These are phyloP conservation scores for Nannospalax galili DNA, from an alignment of 2,113 vertebrate genomes.

Conservation along the genomic window DNA sequence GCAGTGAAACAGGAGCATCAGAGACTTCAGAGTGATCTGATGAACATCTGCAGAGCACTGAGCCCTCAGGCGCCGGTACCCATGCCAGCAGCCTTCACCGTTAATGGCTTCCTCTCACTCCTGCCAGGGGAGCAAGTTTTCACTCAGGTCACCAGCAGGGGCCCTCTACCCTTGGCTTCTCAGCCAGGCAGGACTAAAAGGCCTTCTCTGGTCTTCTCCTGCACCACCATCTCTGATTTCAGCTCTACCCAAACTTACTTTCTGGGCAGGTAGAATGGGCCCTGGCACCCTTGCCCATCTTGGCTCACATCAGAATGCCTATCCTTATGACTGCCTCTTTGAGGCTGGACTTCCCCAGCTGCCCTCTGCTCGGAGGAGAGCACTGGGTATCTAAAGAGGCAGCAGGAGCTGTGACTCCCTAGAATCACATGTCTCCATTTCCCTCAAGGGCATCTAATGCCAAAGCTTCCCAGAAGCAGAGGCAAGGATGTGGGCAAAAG, in stretches of 20 bases:
- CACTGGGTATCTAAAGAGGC: neutral
- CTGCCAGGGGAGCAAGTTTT: neutral
- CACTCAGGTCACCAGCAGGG: neutral
- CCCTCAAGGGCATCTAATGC: neutral
- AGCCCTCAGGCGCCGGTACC: neutral
- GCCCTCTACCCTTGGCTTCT: neutral
- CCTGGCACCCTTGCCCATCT: no score
- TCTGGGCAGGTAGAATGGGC: neutral
- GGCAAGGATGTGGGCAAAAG: neutral
- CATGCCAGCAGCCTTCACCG: neutral
- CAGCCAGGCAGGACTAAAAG: rapidly evolving
- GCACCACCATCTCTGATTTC: neutral
- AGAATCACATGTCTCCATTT: neutral
- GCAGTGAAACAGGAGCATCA: neutral
- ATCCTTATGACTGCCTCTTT: neutral
- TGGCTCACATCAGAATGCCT: neutral
- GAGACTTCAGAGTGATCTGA: neutral
- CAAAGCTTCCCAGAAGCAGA: neutral
- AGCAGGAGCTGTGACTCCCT: neutral
- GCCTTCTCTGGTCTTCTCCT: neutral
- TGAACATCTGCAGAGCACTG: neutral
- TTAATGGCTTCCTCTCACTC: neutral
- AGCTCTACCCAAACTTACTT: neutral
- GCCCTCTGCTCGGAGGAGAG: neutral
- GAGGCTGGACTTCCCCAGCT: neutral